Evolutionary conservation across 2,797 vertebrate genomes (phyloP).

Genomic region (Poecilia gillii): DNA sequence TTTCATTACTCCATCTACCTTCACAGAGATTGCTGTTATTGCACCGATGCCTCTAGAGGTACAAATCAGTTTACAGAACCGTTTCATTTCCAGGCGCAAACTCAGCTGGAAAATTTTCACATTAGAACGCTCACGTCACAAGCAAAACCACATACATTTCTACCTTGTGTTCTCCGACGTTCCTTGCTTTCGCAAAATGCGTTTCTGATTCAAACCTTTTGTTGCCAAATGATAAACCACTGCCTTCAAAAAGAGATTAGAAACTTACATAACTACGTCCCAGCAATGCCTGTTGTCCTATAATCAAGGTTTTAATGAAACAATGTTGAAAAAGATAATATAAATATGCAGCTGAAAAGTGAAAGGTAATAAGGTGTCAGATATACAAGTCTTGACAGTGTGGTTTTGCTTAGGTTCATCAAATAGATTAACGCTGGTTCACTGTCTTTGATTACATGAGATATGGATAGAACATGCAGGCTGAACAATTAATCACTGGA

Average conservation of each 20-base stretch:
- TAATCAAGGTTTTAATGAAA: not conserved
- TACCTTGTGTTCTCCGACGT: slow-evolving; percentile 16
- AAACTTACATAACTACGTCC: not conserved
- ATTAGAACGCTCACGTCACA: slow-evolving; percentile 28
- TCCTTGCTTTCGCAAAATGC: slow-evolving; percentile 1
- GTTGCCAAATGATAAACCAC: not conserved
- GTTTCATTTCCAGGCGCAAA: slow-evolving; percentile 43
- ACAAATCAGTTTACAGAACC: slow-evolving; percentile 17
- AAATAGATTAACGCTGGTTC: not conserved
- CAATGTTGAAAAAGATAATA: not conserved
- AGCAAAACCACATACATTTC: slow-evolving; percentile 7
- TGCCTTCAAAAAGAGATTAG: not conserved
- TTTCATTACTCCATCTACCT: slow-evolving; percentile 28
- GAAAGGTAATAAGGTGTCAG: not conserved
- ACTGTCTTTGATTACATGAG: not conserved
- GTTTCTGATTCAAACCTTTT: not conserved
- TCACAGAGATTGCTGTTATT: slow-evolving; percentile 4
- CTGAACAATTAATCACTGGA: not conserved
- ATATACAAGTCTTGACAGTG: not conserved
- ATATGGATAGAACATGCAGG: not conserved
- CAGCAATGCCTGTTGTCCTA: not conserved
- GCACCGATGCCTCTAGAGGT: not conserved
- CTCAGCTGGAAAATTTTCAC: slow-evolving; percentile 43
- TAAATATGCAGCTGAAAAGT: not conserved
- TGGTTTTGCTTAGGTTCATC: not conserved